Percentiles rank a stretch among this genome's conserved stretches.
These are phyloP conservation scores for Glossophaga mutica DNA, from an alignment of 2,797 vertebrate species.

Conservation along the genomic window DNA sequence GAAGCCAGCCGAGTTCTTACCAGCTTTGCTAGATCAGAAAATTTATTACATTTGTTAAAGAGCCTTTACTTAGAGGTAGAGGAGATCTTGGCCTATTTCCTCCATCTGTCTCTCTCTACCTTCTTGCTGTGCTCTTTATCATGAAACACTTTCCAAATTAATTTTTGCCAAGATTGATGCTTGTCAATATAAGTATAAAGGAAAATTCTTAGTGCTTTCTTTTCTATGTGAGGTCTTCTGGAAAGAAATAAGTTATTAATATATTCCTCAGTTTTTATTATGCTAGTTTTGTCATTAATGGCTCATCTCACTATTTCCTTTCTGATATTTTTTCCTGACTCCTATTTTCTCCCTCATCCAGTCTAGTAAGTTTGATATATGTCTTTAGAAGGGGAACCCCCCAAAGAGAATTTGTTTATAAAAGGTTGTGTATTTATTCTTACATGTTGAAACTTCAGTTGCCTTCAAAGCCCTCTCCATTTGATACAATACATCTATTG, in stretches of 20 bases:
- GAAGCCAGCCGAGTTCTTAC: not conserved
- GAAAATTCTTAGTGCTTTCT: not conserved
- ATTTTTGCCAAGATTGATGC: not conserved
- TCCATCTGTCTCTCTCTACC: not conserved
- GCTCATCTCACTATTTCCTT: not conserved
- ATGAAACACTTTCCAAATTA: not conserved
- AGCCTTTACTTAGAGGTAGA: not conserved
- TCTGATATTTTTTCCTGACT: not conserved
- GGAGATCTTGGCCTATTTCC: not conserved
- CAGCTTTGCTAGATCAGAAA: not conserved
- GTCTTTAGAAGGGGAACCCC: too few relatives aligned
- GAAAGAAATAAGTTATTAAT: not conserved
- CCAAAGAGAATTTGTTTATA: too few relatives aligned
- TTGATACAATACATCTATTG: too few relatives aligned
- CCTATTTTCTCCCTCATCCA: not conserved
- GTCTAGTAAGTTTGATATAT: not conserved
- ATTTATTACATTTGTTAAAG: not conserved
- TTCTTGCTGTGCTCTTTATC: not conserved
- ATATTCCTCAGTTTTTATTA: not conserved
- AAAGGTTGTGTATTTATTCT: too few relatives aligned
- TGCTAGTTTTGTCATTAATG: not conserved
- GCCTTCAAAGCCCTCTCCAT: too few relatives aligned
- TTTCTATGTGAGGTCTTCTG: not conserved
- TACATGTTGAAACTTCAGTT: too few relatives aligned
- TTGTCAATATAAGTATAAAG: not conserved